These are phyloP conservation scores for Alligator mississippiensis DNA, from an alignment of 2,113 vertebrate species.

Conservation along the genomic window DNA sequence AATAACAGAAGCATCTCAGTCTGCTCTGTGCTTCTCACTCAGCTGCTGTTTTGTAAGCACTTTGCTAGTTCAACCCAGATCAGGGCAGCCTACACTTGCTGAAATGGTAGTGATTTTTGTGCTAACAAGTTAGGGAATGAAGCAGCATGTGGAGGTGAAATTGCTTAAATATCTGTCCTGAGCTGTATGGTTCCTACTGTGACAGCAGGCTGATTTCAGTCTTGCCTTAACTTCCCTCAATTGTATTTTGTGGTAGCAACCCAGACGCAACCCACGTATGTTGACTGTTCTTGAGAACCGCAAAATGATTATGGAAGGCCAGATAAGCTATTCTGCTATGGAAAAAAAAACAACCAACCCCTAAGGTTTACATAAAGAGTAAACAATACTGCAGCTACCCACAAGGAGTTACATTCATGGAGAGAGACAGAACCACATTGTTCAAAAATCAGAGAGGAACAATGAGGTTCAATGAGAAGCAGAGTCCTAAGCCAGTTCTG, in stretches of 20 bases:
- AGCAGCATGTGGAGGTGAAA: constrained; percentile 9
- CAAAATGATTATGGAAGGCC: background rate
- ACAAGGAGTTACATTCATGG: constrained; percentile 16
- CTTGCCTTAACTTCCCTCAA: background rate
- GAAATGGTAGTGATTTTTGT: constrained; percentile 18
- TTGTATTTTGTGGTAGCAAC: background rate
- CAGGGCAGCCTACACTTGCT: constrained; percentile 2
- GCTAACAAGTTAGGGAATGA: constrained; percentile 7
- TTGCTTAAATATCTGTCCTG: constrained; percentile 57
- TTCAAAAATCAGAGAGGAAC: constrained; percentile 45
- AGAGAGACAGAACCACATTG: constrained; percentile 24
- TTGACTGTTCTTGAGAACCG: background rate
- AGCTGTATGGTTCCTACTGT: background rate
- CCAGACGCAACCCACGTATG: background rate
- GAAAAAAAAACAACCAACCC: background rate
- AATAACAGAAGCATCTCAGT: constrained; percentile 8
- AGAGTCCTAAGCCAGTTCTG: constrained; percentile 12
- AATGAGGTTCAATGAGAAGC: constrained; percentile 43
- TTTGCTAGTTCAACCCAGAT: background rate
- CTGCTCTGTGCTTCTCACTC: background rate
- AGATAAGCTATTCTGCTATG: background rate
- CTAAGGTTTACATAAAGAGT: background rate
- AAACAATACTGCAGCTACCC: background rate
- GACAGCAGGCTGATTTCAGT: background rate
- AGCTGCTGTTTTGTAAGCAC: background rate